Conservation (phyloP, 2,797 vertebrate genomes). For the Ptychobarbus kaznakovi region DNA sequence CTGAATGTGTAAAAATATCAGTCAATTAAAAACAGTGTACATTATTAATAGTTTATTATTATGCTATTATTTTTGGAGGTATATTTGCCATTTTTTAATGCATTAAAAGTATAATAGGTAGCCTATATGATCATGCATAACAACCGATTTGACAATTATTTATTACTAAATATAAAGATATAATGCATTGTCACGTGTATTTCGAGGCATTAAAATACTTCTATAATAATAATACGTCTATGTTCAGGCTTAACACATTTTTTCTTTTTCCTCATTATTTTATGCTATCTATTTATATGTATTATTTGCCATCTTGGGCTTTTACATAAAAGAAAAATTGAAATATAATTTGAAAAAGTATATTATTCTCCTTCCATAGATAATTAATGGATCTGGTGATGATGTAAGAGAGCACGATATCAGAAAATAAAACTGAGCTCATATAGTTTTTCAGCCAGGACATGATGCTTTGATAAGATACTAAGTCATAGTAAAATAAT, state of each 20-base stretch:
- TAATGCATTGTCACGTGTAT: not conserved
- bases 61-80: not conserved
- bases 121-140: not conserved
- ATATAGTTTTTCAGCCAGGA: not conserved
- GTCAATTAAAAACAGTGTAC: not conserved
- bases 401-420: not conserved
- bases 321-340: not conserved
- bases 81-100: not conserved
- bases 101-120: not conserved
- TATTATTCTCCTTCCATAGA: not conserved
- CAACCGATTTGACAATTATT: not conserved
- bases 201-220: not conserved
- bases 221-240: not conserved
- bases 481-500: slow-evolving; percentile 26
- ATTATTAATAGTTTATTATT: not conserved
- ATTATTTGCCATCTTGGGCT: not conserved
- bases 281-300: not conserved
- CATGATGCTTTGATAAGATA: slow-evolving; percentile 45
- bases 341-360: no score
- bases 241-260: not conserved
- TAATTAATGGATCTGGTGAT: not conserved
- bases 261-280: not conserved
- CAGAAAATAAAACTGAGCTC: slow-evolving; percentile 38
- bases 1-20: not conserved
- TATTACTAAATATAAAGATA: not conserved